These are phyloP conservation scores for Myiopsitta monachus DNA, from an alignment of 2,113 vertebrate species.

Conservation along the genomic window DNA sequence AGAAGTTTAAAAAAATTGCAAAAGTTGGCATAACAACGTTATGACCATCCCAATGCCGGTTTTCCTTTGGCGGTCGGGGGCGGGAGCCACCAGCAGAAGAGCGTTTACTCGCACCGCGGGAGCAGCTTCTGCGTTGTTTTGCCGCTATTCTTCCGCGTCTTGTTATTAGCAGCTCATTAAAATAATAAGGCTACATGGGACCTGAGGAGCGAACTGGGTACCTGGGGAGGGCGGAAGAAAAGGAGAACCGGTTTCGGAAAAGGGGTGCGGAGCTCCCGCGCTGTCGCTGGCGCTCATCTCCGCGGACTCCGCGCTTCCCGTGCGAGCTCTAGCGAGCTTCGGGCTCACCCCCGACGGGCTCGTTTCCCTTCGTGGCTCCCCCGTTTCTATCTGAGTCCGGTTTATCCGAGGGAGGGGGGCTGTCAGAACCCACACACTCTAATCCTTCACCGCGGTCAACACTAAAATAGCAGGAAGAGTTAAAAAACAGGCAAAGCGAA, in stretches of 20 bases:
- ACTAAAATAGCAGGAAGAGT: not conserved
- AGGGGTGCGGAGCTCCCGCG: not conserved
- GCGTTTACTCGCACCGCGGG: not conserved
- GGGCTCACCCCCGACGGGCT: not conserved
- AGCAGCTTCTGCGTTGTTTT: not conserved
- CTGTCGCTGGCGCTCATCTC: not conserved
- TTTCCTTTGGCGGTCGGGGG: not conserved
- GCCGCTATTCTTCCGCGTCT: not conserved
- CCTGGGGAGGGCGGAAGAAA: not conserved
- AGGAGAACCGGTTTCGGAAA: not conserved
- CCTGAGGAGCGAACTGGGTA: not conserved
- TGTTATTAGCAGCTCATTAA: constrained; percentile 8
- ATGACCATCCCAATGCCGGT: not conserved
- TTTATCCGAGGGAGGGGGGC: too few species aligned
- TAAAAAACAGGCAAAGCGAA: not conserved
- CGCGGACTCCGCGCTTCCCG: not conserved
- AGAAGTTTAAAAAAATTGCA: not conserved
- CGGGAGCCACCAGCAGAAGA: not conserved
- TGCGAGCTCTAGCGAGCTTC: not conserved
- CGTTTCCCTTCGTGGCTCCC: not conserved
- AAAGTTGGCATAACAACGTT: not conserved
- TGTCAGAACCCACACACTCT: not conserved
- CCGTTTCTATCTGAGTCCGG: not conserved
- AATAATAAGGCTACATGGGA: not conserved
- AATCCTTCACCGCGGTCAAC: not conserved